Conservation (phyloP, 2,888 invertebrate genomes). For the Synergus japonicus region DNA sequence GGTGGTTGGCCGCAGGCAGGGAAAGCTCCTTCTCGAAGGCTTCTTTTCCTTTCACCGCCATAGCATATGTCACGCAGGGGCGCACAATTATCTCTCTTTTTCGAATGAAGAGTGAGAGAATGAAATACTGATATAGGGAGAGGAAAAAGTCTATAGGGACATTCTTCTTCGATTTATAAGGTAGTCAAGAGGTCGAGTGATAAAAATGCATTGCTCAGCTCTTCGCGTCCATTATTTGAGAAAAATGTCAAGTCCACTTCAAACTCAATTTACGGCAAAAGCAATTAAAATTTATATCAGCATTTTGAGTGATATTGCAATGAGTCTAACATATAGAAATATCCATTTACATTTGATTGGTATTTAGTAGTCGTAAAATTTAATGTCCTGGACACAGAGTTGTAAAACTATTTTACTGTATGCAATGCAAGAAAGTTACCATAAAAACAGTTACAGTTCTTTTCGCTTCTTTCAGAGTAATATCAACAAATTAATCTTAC, state of each 20-base stretch:
- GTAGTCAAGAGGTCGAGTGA: neutral
- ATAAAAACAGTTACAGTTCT: constrained; percentile 9
- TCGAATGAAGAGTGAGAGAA: constrained; percentile 72
- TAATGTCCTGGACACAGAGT: neutral
- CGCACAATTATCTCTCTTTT: constrained; percentile 50
- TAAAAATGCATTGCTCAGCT: constrained; percentile 17
- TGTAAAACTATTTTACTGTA: constrained; percentile 28
- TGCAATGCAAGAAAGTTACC: constrained; percentile 11
- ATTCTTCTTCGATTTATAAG: constrained; percentile 30
- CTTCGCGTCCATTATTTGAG: neutral
- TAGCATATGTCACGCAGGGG: constrained; percentile 64
- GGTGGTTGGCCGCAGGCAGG: constrained; percentile 48
- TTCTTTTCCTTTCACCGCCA: constrained; percentile 62
- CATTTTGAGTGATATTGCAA: neutral
- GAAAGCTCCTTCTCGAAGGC: constrained; percentile 45
- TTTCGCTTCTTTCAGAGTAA: neutral
- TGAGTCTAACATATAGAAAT: neutral
- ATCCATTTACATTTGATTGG: constrained; percentile 2
- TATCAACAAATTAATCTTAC: neutral
- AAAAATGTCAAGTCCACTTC: neutral
- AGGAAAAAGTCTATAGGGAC: constrained; percentile 13
- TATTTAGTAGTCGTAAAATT: constrained; percentile 10
- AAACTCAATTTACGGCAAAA: neutral
- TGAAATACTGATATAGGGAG: neutral
- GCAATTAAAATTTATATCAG: neutral